A percentile compares a stretch with the other conserved stretches of the same genome.
These are phyloP conservation scores for Drosophila fuyamai DNA, from an alignment of 1,140 invertebrate species.

Conservation along the genomic window DNA sequence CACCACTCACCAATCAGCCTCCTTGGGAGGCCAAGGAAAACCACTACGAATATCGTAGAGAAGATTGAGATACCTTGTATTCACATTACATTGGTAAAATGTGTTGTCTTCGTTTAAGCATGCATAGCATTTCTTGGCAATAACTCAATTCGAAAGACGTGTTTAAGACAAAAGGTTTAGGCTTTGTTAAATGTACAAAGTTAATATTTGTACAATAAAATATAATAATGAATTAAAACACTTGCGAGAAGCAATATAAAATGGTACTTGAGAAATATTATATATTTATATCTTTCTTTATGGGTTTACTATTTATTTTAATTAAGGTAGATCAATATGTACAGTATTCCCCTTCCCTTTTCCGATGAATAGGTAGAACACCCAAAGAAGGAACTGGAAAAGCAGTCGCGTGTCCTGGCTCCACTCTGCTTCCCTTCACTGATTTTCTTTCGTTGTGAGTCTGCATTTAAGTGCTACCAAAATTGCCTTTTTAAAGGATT, in stretches of 20 bases:
- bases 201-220: no score
- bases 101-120: neutral
- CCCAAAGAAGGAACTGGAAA: neutral
- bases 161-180: no score
- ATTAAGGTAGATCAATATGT: no score
- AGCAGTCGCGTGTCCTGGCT: conserved; percentile 40
- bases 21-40: conserved; percentile 21
- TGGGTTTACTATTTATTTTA: no score
- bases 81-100: neutral
- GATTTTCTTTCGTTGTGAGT: conserved; percentile 49
- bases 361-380: neutral
- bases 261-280: no score
- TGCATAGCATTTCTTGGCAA: no score
- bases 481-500: conserved; percentile 83
- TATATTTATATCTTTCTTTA: no score
- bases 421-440: conserved; percentile 36
- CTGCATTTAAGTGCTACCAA: conserved; percentile 81
- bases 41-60: neutral
- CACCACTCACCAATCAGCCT: conserved; percentile 30
- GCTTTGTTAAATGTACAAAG: no score
- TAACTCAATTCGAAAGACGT: neutral
- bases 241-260: no score
- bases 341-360: no score
- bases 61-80: conserved; percentile 1
- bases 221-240: no score